Base-by-base conservation (phyloP, 2,888 invertebrate genomes). In the Cyrtodaria siliqua region DNA sequence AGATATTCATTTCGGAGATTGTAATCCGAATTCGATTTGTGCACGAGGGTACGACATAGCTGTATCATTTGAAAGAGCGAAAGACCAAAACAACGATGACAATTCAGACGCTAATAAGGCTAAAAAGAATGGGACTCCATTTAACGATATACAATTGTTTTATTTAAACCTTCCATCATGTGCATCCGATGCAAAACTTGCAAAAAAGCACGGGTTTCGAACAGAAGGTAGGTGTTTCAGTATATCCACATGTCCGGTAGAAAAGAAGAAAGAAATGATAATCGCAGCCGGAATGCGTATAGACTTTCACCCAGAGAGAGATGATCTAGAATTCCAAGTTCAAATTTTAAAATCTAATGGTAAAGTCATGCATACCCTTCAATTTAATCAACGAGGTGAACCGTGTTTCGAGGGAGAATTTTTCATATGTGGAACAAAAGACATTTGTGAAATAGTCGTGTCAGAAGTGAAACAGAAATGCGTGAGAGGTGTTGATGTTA, bases 321-420 rank as follows among this genome's bases (percentile, higher is more conserved):
- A 72, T 26, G 67, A 68, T 40, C 53, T 77, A 9, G 52, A 68
- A 47, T 77, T 47, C 55, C 67, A 68, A 50, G 68, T 77, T 40
- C 71, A 77, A 55, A 77, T 77, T 18, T 29, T 77, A 9, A 67
- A 72, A 40, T 56, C 71, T 14, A 77, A 77, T 27, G 77, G 77
- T 23, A 42, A 55, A 20, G 55, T 77, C 20, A 12, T 72, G 23
- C 63, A 72, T 44, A 68, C 57, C 2, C 42, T 77, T 14, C 62
- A 53, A 3, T 29, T 77, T 6, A 77, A 77, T 27, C 77, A 62
- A 16, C 27, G 67, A 23, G 77, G 67, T 14, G 77, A 77, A 42
- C 77, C 77, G 1, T 59, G 59, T 40, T 77, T 77, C 42, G 61
- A 61, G 12, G 62, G 59, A 20, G 27, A 60, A n/a, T 77, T 77